Percentiles rank a stretch among this genome's conserved stretches.
Conservation (phyloP, 2,113 vertebrate species). For the Chamaea fasciata region DNA sequence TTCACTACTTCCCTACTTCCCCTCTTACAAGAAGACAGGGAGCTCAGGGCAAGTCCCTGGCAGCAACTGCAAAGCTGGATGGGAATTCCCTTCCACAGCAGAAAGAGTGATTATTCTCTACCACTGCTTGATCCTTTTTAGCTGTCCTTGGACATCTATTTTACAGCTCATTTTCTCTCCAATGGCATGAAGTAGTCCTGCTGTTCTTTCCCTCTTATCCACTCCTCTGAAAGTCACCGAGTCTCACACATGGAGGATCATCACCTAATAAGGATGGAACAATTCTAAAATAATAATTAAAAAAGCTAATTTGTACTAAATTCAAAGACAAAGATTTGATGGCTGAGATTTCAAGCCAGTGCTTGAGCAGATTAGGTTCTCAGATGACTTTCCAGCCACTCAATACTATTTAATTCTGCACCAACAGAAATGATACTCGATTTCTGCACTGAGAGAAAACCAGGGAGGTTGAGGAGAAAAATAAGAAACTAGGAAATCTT, state of each 20-base stretch:
- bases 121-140: background rate
- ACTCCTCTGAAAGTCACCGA: background rate
- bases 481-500: background rate
- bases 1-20: background rate
- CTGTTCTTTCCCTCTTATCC: background rate
- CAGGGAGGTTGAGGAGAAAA: background rate
- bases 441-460: background rate
- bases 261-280: background rate
- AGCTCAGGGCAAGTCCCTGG: background rate
- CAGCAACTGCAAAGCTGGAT: background rate
- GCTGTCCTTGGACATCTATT: background rate
- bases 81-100: conserved; percentile 19
- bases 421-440: background rate
- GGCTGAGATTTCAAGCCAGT: background rate
- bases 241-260: background rate
- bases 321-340: background rate
- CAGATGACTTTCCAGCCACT: rapidly evolving
- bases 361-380: background rate
- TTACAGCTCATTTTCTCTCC: background rate
- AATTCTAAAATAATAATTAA: background rate
- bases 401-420: background rate
- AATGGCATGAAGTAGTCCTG: background rate
- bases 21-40: background rate
- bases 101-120: background rate
- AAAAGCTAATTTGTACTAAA: background rate